Evolutionary conservation across 2,113 vertebrate species (phyloP), one percentile per base, ranked within the genome.

Genomic region (Barnardius zonarius): DNA sequence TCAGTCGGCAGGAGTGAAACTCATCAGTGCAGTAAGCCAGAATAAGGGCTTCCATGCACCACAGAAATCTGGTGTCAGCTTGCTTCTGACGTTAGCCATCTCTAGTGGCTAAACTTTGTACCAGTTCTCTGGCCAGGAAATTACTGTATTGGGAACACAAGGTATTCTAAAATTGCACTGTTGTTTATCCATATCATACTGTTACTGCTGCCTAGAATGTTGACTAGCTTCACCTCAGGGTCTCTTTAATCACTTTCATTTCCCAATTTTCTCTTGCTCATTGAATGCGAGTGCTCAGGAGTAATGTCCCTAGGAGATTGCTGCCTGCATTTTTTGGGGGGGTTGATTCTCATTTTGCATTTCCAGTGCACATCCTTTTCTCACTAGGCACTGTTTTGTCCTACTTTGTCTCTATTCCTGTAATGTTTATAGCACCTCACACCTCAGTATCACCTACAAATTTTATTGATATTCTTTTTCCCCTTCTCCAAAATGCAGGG

Each of bases 321-420:
- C 69, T 68, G 44, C 19, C 61, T 70, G 55, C 35, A 5, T 25
- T 66, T 89, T 81, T 79, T 80, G 64, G 75, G 13, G 43, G 57
- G 41, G 33, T 67, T 84, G 69, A 82, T 73, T 91, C 77, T 89
- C 83, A 93, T 93, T 96, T 86, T 89, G 44, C 61, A 75, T 95
- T 94, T 93, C 73, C 54, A 92, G 49, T 46, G 62, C 92, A 76
- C 37, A 49, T 33, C 61, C 61, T 76, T 92, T 79, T 68, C 66
- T 86, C 83, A 86, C 44, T 39, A 83, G 81, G 81, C 41, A 39
- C 78, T 91, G 37, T 79, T 92, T 92, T 78, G 33, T 69, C 78
- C 88, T 75, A 64, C 91, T 84, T 74, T 48, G 39, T 92, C 83
- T 76, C 48, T 75, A 7, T 79, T 92, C 91, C 74, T 49, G 33